phyloP scores from a whole-genome alignment of 2,888 invertebrate genomes.

The Phortica magna region DNA sequence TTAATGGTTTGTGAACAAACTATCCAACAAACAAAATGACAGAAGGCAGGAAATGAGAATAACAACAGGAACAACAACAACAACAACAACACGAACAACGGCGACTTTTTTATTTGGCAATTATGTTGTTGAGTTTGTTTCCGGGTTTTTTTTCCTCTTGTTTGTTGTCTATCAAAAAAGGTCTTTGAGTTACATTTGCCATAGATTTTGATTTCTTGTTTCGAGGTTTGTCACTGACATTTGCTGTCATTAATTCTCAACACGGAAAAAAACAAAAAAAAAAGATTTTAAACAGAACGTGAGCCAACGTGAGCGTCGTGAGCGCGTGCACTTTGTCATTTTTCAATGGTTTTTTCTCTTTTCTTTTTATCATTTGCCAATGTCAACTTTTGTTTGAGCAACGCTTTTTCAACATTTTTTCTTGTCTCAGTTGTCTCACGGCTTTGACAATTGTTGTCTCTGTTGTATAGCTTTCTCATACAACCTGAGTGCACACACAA shows the following conservation, averaged over 20 bases:
- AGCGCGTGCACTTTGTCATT: conserved; percentile 52
- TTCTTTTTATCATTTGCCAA: background rate
- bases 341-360: conserved; percentile 55
- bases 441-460: background rate
- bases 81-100: conserved; percentile 39
- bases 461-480: background rate
- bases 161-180: background rate
- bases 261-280: background rate
- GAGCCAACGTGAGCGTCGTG: background rate
- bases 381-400: background rate
- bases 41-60: background rate
- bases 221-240: conserved; percentile 73
- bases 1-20: conserved; percentile 61
- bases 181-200: background rate
- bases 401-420: background rate
- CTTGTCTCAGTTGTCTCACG: background rate
- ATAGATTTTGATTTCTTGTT: conserved; percentile 69
- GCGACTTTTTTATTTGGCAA: conserved; percentile 73
- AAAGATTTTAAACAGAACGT: background rate
- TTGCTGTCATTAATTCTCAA: conserved; percentile 72
- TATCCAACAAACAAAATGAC: background rate
- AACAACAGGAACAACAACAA: background rate
- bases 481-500: background rate
- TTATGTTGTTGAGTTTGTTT: conserved; percentile 65
- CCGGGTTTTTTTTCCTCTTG: background rate